A percentile compares a stretch with the other conserved stretches of the same genome.
phyloP scores from a whole-genome alignment of 2,888 invertebrate species.

The Camponotus fellah region DNA sequence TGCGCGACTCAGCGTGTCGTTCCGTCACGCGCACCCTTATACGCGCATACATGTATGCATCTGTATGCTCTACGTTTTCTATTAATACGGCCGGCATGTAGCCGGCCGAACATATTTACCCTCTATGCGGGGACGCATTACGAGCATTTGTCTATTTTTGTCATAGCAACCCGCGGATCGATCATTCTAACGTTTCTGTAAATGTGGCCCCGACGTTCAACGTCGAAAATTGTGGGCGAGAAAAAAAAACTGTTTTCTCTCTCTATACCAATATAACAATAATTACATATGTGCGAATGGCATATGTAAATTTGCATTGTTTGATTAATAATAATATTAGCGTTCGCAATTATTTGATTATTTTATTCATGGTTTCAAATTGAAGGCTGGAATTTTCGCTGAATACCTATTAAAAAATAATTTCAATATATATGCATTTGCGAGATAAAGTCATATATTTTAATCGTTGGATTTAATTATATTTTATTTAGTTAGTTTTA shows the following conservation, averaged over 20 bases:
- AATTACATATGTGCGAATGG: background rate
- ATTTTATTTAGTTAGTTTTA: background rate
- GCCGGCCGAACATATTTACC: constrained; percentile 44
- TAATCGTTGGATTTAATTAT: background rate
- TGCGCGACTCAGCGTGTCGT: constrained; percentile 59
- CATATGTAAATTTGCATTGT: no score
- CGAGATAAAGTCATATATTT: background rate
- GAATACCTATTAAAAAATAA: background rate
- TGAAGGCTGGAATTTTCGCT: background rate
- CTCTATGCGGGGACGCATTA: constrained; percentile 35
- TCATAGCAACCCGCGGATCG: constrained; percentile 48
- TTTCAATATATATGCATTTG: background rate
- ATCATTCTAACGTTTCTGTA: constrained; percentile 49
- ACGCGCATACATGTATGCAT: background rate
- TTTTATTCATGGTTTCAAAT: background rate
- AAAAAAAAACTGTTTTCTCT: constrained; percentile 6
- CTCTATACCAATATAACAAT: background rate
- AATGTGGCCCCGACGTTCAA: constrained; percentile 10
- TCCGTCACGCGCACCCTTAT: constrained; percentile 34
- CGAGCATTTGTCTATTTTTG: constrained; percentile 53
- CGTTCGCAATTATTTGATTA: background rate
- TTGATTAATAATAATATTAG: constrained; percentile 13
- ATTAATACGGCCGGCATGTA: constrained; percentile 22
- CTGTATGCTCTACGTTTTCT: constrained; percentile 3
- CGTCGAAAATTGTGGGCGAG: constrained; percentile 37